Percentiles rank a stretch among this genome's conserved stretches.
Evolutionary conservation across 2,888 invertebrate genomes (phyloP).

Genomic region (Acrobasis consociella): DNA sequence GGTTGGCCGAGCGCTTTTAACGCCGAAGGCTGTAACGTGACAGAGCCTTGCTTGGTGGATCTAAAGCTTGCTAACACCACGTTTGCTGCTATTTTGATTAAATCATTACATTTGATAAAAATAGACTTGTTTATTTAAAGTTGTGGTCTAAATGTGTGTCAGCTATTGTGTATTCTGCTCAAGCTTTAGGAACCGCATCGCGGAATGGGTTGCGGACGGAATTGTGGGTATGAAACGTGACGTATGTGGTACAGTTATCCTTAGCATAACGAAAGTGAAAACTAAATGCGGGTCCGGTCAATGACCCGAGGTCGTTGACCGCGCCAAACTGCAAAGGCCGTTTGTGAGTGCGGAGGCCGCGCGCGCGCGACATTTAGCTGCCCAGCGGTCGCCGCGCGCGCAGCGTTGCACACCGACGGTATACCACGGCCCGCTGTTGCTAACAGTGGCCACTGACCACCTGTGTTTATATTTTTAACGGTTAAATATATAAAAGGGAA

Average conservation of each 20-base stretch:
- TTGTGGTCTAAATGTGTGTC: slow-evolving; percentile 38
- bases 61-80: not conserved
- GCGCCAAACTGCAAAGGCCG: slow-evolving; percentile 82
- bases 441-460: slow-evolving; percentile 6
- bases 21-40: not conserved
- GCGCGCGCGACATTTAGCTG: slow-evolving; percentile 69
- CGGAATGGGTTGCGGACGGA: slow-evolving; percentile 45
- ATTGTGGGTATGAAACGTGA: slow-evolving; percentile 65
- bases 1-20: not conserved
- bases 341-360: slow-evolving; percentile 80
- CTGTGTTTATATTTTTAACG: slow-evolving; percentile 32
- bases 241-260: slow-evolving; percentile 80
- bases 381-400: slow-evolving; percentile 53
- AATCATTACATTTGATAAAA: not conserved
- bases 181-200: slow-evolving; percentile 54
- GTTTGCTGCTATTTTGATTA: not conserved
- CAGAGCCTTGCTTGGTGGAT: slow-evolving; percentile 1
- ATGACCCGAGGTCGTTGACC: slow-evolving; percentile 78
- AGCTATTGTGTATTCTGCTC: slow-evolving; percentile 55
- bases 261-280: slow-evolving; percentile 82
- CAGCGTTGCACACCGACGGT: slow-evolving; percentile 49
- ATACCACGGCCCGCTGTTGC: slow-evolving; percentile 13
- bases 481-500: slow-evolving; percentile 41
- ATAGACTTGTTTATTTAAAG: not conserved
- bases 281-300: slow-evolving; percentile 78